Evolutionary conservation across 2,113 vertebrate species (phyloP), one percentile per base, ranked within the genome.

Genomic region (Hydropotes inermis): DNA sequence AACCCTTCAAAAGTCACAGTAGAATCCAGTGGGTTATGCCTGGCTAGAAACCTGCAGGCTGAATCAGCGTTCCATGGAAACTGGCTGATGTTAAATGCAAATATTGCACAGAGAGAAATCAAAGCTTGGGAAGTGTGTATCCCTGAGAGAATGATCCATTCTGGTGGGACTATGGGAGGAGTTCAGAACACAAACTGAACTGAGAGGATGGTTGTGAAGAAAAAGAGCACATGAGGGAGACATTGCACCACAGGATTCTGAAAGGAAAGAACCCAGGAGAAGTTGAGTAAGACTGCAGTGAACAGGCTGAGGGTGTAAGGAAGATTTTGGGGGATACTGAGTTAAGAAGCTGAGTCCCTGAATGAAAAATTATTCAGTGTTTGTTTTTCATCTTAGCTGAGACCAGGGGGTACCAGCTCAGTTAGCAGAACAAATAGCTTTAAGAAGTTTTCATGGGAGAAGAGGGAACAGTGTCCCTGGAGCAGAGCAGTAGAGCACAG

Each of bases 271-370:
- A 81, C 47, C 25, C 60, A 89, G 45, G 50, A 90, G 58, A 87
- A 96, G 79, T 19, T 60, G 78, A 86, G 30, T 54, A 45, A 94
- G 52, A 92, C 7, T 90, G 28, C 10, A 95, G 47, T 58, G 39
- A 82, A 89, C 17, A 28, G 87, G 50, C 28, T 76, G 9, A 9
- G 27, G 6, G 10, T 70, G 0, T 61, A 84, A 58, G 4, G 52
- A 36, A 88, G 21, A 74, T 91, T 89, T 43, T 9, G 47, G 8
- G 8, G 43, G 55, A 94, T 92, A 88, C 7, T 39, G 78, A 87
- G 13, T 84, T 87, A 82, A 95, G 52, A 91, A 97, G 96, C 54
- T 70, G 47, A 93, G 81, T 89, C 33, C 28, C 47, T 43, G 78
- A 78, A 94, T 45, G 28, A 93, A 95, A 78, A 45, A 19, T 96